Conservation (phyloP, 2,888 invertebrate genomes). For the Agrilus biguttatus region DNA sequence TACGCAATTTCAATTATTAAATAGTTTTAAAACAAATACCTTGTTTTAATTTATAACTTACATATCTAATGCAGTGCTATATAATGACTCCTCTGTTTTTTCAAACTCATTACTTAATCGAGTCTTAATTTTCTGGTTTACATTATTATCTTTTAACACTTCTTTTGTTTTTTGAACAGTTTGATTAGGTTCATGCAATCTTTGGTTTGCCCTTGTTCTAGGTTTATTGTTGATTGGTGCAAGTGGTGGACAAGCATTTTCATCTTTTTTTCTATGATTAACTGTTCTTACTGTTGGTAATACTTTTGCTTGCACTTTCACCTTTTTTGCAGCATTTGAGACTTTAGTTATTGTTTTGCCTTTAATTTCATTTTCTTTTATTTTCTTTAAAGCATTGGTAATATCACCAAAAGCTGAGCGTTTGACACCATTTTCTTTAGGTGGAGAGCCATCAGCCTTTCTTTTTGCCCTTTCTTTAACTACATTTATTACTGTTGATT, state of each 20-base stretch:
- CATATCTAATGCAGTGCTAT: conserved; percentile 58
- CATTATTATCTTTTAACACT: conserved; percentile 18
- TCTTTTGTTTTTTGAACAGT: conserved; percentile 27
- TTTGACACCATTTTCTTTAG: conserved; percentile 60
- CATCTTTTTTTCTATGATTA: conserved; percentile 26
- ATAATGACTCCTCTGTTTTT: conserved; percentile 60
- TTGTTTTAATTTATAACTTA: too few species aligned
- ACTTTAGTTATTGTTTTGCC: conserved; percentile 9
- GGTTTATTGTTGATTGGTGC: conserved; percentile 20
- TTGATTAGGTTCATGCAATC: conserved; percentile 18
- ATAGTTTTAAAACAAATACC: too few species aligned
- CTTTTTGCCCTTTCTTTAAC: conserved; percentile 45
- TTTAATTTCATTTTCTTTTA: conserved; percentile 13
- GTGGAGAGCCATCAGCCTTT: conserved; percentile 68
- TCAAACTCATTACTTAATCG: conserved; percentile 55
- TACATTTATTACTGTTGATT: conserved; percentile 8
- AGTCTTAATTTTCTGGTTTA: conserved; percentile 32
- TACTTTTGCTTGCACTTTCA: conserved; percentile 26
- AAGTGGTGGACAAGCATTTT: conserved; percentile 24
- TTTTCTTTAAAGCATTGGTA: conserved; percentile 48
- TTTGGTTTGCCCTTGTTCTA: conserved; percentile 24
- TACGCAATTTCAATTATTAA: too few species aligned
- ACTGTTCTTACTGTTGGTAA: conserved; percentile 26
- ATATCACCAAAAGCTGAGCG: conserved; percentile 78
- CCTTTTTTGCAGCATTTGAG: conserved; percentile 34